Evolutionary conservation across 2,797 vertebrate species (phyloP), one percentile per base, ranked within the genome.

Genomic region (Leuciscus waleckii): DNA sequence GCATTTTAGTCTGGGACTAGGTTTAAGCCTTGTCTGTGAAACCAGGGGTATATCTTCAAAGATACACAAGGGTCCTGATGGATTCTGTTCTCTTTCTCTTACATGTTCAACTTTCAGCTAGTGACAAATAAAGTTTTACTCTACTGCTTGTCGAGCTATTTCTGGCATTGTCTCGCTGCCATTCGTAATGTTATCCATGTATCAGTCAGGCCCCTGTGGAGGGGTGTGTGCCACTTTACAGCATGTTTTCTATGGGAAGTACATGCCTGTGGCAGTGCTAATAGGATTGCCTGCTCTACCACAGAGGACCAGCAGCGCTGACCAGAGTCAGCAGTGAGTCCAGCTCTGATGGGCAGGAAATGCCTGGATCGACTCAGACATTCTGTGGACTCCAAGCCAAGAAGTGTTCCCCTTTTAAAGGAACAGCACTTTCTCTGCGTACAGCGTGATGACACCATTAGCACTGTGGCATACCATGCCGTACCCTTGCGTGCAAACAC

Each of bases 161-260:
- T 88, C 65, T 86, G 82, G 75, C 65, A 71, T 39, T 81, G 82
- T 88, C 69, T 73, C 58, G 1, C 32, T 86, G 54, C 37, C 65
- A 76, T 86, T 85, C 54, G 80, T 75, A 70, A 84, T 87, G 86
- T 77, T 81, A 76, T 83, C 67, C 61, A 51, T 79, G 83, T 68
- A 85, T 89, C 88, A 90, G 79, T 86, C 63, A 83, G 63, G 82
- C 85, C 86, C 88, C 86, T 80, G 82, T 82, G 85, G 83, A 88
- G 84, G 71, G 84, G 70, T 82, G 68, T 89, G 80, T 85, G 77
- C 74, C 70, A 83, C 68, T 73, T 85, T 82, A 73, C 82, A 84
- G 76, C 85, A 85, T 91, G 89, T 90, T 91, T 89, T 90, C 86
- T 87, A 85, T 89, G 86, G 88, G 84, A 90, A 88, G 89, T 88